These are phyloP conservation scores for Budorcas taxicolor DNA, from an alignment of 2,113 vertebrate genomes.

Conservation along the genomic window DNA sequence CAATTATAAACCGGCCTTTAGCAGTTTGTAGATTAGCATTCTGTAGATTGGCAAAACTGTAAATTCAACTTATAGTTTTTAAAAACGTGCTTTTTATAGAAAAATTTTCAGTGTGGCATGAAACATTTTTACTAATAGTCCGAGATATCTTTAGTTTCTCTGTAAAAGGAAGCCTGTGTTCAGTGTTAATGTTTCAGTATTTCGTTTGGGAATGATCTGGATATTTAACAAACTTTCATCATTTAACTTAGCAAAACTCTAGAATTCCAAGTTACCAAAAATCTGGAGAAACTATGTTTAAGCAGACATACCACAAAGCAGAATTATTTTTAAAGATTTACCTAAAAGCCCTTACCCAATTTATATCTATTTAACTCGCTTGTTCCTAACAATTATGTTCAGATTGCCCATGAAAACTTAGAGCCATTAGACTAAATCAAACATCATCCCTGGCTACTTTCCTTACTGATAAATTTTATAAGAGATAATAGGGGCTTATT, in stretches of 20 bases:
- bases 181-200: neutral
- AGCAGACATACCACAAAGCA: neutral
- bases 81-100: neutral
- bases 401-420: neutral
- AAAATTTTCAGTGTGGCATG: neutral
- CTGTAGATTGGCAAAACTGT: neutral
- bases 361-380: neutral
- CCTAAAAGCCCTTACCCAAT: neutral
- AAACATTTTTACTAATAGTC: neutral
- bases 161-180: neutral
- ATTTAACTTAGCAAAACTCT: neutral
- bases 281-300: neutral
- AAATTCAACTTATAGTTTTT: neutral
- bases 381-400: neutral
- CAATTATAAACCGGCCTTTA: neutral
- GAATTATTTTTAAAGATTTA: neutral
- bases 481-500: neutral
- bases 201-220: neutral
- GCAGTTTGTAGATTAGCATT: neutral
- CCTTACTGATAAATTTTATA: neutral
- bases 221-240: neutral
- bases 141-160: neutral
- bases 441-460: neutral
- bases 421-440: neutral
- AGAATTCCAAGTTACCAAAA: neutral